Evolutionary conservation across 2,888 invertebrate genomes (phyloP), one percentile per base, ranked within the genome.

Genomic region (Dicycla oo): DNA sequence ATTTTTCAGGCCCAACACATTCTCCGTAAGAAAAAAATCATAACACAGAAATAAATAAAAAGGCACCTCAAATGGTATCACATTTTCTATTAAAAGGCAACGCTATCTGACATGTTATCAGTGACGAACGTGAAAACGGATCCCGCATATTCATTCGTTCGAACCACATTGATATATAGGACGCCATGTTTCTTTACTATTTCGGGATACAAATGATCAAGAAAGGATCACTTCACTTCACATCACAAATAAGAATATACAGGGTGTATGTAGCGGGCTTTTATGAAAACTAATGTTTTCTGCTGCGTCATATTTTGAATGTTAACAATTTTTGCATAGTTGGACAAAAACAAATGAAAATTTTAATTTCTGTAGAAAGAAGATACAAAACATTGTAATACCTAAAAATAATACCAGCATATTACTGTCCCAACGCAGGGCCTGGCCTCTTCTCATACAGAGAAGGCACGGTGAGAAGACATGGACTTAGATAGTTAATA

Each of bases 61-160:
- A 38, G n/a, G 61, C 40, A 11, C 13, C 62, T 51, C 26, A 63
- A 57, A 73, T 69, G 34, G 73, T 70, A 68, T 60, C 69, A 63
- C 40, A 76, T 80, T 80, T 81, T 83, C 73, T 81, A 77, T 77
- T 76, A 81, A 78, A 82, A 72, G 61, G 82, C 75, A 84, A 86
- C 80, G 64, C 65, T 81, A 86, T 77, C 80, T 79, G 85, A 82
- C 88, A 76, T 73, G 84, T 85, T 85, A 87, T 85, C 87, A 84
- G 78, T 86, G 82, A 87, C 81, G 83, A 88, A 80, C 78, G 77
- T 70, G 87, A 82, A 89, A 87, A 83, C 81, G 82, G 87, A 88
- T 83, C 80, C 74, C 67, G 57, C 57, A 47, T 74, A 70, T 65
- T 75, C 71, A 71, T 58, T 84, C 67, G 53, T 18, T 45, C 60